Evolutionary conservation across 1,140 invertebrate species (phyloP).

Genomic region (Agrilus planipennis): DNA sequence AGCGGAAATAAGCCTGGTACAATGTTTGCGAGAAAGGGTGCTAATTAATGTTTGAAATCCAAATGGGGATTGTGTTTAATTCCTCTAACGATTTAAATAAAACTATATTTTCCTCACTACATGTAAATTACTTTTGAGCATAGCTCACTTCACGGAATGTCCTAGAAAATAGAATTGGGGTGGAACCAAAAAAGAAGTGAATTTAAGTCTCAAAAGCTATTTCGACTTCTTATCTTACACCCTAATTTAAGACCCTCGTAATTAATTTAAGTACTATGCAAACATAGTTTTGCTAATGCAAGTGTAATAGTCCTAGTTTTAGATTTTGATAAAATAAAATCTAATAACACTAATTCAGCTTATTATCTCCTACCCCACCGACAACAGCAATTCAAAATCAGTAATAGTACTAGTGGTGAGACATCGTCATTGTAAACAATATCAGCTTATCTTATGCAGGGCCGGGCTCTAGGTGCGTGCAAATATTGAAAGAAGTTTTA

Average conservation of each 20-base stretch:
- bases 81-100: neutral
- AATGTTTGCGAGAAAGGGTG: neutral
- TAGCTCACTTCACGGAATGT: neutral
- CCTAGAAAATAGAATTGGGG: neutral
- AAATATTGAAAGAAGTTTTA: too few species aligned
- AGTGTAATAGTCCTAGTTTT: neutral
- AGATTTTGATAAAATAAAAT: neutral
- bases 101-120: neutral
- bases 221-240: neutral
- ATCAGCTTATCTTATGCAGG: too few species aligned
- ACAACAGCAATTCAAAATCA: too few species aligned
- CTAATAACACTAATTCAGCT: neutral
- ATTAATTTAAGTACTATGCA: neutral
- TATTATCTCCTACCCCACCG: slow-evolving; percentile 3
- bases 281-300: neutral
- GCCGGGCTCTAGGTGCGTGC: too few species aligned
- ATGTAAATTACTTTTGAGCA: neutral
- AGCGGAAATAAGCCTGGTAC: neutral
- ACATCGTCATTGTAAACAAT: too few species aligned
- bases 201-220: neutral
- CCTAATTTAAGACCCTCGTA: neutral
- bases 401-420: too few species aligned
- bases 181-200: neutral
- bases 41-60: neutral
- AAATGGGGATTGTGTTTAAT: neutral